Base-by-base conservation (phyloP, 2,113 vertebrate genomes). In the Neogobius melanostomus region DNA sequence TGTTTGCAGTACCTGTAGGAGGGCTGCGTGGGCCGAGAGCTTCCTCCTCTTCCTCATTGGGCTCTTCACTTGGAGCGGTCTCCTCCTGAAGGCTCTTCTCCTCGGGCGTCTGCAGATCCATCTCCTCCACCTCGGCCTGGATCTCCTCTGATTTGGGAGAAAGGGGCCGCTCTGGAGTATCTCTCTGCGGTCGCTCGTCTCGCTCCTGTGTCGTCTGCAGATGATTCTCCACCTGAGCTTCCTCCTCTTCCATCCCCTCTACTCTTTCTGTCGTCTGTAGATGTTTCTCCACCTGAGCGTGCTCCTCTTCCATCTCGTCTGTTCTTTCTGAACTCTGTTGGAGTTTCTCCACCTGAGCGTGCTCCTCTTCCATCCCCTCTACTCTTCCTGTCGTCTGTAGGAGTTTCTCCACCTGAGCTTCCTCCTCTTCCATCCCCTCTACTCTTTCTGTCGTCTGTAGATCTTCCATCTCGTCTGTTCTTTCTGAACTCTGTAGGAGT, bases 1-100 rank as follows among this genome's bases (percentile, higher is more conserved):
- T 21, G 21, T 21, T 21, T 21, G 21, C 21, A 47, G 21, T 63
- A 88, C 87, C 84, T 82, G 71, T 16, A 14, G 62, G 15, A 67
- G 48, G 64, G 66, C 59, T 1, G 1, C 12, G 5, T 6, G 21
- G 50, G 44, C 53, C 10, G 28, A n/a, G 50, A 44, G 59, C 14
- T 43, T 45, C 57, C 7, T 57, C 52, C 9, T 8, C 16, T 21
- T 16, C 45, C 42, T 2, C 46, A 59, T 10, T 50, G 45, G 0
- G 74, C n/a, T 66, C 28, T 0, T 21, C 17, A 21, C 9, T 46
- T 10, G 45, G 16, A 57, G 4, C 17, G 47, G 46, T 6, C 61
- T 77, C 8, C 48, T 65, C 9, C 6, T 85, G 15, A 53, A 16
- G 53, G 15, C 16, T 21, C 53, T 52, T n/a, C 63, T 52, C 53